Evolutionary conservation across 2,888 invertebrate genomes (phyloP), one percentile per base, ranked within the genome.

Genomic region (Bugulina stolonifera): DNA sequence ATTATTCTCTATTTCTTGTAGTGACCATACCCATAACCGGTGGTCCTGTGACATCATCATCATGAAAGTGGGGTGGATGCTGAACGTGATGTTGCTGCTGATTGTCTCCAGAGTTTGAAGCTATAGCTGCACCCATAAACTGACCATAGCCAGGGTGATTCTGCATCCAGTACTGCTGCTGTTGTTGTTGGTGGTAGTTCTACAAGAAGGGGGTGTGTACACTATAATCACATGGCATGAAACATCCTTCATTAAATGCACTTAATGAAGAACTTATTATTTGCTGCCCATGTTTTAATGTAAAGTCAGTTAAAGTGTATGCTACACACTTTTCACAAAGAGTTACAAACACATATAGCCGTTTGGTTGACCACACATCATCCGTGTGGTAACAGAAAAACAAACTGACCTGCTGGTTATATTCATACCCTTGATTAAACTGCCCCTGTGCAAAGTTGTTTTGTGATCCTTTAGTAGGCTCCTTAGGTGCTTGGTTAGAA

Each of bases 371-470:
- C 52, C 52, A 52, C 52, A 10, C 52, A 10, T 52, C 22, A 52
- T 22, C 10, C 10, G 22, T 22, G 10, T 5, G 22, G 55, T 5
- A 55, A 5, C 14, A 5, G 55, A 55, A 55, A 23, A 18, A 18
- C 43, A 43, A 32, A 64, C 64, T 64, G 64, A 64, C 64, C 64
- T 64, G 64, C 34, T 64, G 64, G n/a, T 64, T 64, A 64, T 64
- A 64, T 34, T 64, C 64, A 64, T 64, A 64, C 64, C 64, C 64
- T 64, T 64, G 64, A 64, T 64, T 64, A 34, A 14, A 64, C 27
- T 64, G 27, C 32, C 64, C 64, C 10, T 14, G 10, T 5, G 64
- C 14, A 32, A 22, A 14, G 14, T 22, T 64, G 5, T 64, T 32
- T 2, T 64, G 43, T 10, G 5, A 18, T 18, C 18, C 43, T 18